Base-by-base conservation (phyloP, 2,113 vertebrate genomes). In the Petroica traversi region DNA sequence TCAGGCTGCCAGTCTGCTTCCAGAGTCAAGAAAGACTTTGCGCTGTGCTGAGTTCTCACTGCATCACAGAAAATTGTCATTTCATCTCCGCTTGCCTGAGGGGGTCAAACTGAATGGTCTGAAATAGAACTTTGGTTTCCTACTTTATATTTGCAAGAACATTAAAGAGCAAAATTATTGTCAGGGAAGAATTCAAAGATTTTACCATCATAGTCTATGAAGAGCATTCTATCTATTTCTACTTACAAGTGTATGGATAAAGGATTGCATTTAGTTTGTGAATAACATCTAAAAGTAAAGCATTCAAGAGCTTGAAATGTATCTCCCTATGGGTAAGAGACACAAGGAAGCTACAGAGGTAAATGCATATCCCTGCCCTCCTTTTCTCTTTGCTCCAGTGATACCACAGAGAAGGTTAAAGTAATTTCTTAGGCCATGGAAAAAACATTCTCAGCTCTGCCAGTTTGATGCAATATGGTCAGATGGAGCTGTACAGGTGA, bases 271-370 rank as follows among this genome's bases (percentile, higher is more conserved):
- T 68, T 59, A n/a, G 12, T 79, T 71, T 36, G 6, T 9, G 52
- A 78, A 87, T 9, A 73, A 41, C 9, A 20, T 2, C 5, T 58
- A 38, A 54, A 58, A 55, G 45, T 41, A 54, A 61, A 66, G 16
- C 13, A 13, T 41, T 41, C 33, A n/a, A n/a, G n/a, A n/a, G n/a
- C 26, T 49, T 52, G 69, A 76, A 61, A 22, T 12, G 0, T 33
- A 36, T 34, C 8, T 78, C 14, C 22, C 29, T 41, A 29, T 0
- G 0, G 2, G 5, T 25, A 25, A 52, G 22, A 49, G 14, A 61
- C 13, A 26, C 33, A 36, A 43, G 22, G 12, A 73, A 84, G 26
- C 5, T 11, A 5, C 3, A 11, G 2, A 38, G 23, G 52, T 26
- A 78, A 67, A 55, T 29, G 10, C 12, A 28, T 19, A 6, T 9